Evolutionary conservation across 2,113 vertebrate genomes (phyloP), one percentile per base, ranked within the genome.

Genomic region (Cettia cetti): DNA sequence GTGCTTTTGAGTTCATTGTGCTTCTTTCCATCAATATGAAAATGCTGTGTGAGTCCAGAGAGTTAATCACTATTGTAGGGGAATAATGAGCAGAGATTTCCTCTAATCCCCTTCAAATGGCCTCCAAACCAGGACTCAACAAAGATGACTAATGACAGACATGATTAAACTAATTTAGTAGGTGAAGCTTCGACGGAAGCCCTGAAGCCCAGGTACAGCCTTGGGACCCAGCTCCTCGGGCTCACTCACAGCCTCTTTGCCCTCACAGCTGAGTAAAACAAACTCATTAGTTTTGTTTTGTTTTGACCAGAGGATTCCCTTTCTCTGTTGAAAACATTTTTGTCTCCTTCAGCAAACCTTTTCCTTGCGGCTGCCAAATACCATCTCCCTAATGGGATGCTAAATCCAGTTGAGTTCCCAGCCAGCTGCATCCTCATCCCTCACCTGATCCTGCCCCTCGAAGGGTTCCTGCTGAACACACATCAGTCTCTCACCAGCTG

Each of bases 31-130:
- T 88, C 87, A 26, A 1, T 56, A 17, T 49, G 82, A 88, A 74
- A 88, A 61, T 59, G 54, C 39, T 40, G 35, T 11, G 39, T 3
- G 44, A 90, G 63, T 61, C 70, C 33, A 10, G 61, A 39, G 71
- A 74, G 64, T 82, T 94, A 96, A 95, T 87, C 91, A 28, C 79
- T 64, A 24, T 89, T 91, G 75, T 54, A 31, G 2, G 16, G 75
- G 50, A 56, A 80, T n/a, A 50, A 65, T 81, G 89, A 88, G 77
- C 44, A 68, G 82, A 89, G 78, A 80, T 94, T 89, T 94, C 42
- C 87, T 52, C 61, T 96, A 96, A 96, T 97, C 83, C 89, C 59
- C 37, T 86, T 85, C 80, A 95, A 96, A 96, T 80, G 87, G 89
- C 42, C 79, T 94, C 80, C 77, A 94, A 91, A 96, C 79, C 89